phyloP scores from a whole-genome alignment of 2,797 vertebrate genomes.

The Uromys caudimaculatus region DNA sequence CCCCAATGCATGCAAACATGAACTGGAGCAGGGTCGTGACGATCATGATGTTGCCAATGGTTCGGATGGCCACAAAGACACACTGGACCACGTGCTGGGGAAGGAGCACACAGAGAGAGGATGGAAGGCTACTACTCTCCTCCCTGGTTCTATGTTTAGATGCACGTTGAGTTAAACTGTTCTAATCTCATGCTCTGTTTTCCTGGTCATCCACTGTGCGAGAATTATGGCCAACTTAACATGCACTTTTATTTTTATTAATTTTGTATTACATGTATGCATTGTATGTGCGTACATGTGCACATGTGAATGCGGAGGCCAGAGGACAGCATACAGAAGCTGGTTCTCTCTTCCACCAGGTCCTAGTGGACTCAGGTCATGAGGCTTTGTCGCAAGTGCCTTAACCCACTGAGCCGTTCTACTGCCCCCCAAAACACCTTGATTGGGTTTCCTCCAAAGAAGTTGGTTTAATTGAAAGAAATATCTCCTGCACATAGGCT shows the following conservation, averaged over 20 bases:
- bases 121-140: accelerated
- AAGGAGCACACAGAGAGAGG: neutral
- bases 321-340: neutral
- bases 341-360: neutral
- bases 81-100: constrained; percentile 98
- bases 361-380: neutral
- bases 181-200: neutral
- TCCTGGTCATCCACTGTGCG: neutral
- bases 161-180: neutral
- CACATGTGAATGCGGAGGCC: neutral
- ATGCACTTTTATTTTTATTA: neutral
- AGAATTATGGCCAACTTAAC: neutral
- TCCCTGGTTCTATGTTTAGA: neutral
- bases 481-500: too few species aligned
- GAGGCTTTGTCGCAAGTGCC: neutral
- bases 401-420: neutral
- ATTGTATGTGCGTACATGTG: neutral
- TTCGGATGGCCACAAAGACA: constrained; percentile 99
- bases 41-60: constrained; percentile 99
- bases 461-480: neutral
- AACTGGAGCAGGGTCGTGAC: constrained; percentile 99
- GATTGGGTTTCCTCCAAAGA: neutral
- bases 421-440: neutral
- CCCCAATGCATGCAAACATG: constrained; percentile 99
- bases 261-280: neutral